These are phyloP conservation scores for Lacanobia oleracea DNA, from an alignment of 2,888 invertebrate genomes.

Conservation along the genomic window DNA sequence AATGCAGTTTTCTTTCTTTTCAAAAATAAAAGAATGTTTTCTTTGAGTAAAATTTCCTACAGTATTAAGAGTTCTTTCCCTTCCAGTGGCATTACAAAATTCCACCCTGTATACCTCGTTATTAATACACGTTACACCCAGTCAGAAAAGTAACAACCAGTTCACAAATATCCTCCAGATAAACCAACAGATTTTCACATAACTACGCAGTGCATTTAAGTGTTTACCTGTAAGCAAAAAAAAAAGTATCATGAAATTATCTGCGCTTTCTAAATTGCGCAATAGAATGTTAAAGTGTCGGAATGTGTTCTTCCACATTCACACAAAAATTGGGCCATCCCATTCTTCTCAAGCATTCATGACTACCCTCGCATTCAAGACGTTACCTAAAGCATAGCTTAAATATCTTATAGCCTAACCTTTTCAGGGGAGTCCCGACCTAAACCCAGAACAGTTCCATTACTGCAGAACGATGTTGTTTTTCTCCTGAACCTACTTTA, in stretches of 20 bases:
- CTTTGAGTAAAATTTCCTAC: too few relatives aligned
- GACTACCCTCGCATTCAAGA: constrained; percentile 15
- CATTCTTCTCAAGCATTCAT: constrained; percentile 33
- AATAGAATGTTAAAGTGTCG: not conserved
- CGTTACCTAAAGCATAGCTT: constrained; percentile 28
- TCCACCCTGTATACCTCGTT: too few relatives aligned
- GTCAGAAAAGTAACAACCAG: too few relatives aligned
- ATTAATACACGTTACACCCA: too few relatives aligned
- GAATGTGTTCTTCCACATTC: not conserved
- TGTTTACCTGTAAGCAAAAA: too few relatives aligned
- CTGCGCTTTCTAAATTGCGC: not conserved
- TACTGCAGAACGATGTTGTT: constrained; percentile 76
- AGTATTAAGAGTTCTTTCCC: too few relatives aligned
- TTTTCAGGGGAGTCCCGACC: constrained; percentile 26
- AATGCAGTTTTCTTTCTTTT: too few relatives aligned
- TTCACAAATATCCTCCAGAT: too few relatives aligned
- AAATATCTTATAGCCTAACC: constrained; percentile 46
- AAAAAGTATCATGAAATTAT: not conserved
- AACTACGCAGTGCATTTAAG: too few relatives aligned
- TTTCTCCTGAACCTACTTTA: constrained; percentile 71
- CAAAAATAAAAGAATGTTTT: too few relatives aligned
- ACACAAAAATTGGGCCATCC: constrained; percentile 4
- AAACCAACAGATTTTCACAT: too few relatives aligned
- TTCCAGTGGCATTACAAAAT: too few relatives aligned
- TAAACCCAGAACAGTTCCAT: constrained; percentile 62